Evolutionary conservation across 2,797 vertebrate genomes (phyloP).

Genomic region (Crenichthys baileyi): DNA sequence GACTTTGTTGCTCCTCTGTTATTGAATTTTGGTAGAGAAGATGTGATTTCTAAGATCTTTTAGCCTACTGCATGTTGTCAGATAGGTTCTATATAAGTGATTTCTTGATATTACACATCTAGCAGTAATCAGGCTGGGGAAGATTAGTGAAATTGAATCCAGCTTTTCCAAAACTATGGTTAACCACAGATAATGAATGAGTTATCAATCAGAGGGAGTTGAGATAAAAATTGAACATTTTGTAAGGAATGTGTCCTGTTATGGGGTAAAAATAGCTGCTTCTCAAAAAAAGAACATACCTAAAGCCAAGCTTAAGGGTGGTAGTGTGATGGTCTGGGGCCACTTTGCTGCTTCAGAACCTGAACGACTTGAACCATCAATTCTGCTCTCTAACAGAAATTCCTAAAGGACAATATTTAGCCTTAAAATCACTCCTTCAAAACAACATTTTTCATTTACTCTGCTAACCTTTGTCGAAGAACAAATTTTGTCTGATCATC

Average conservation of each 20-base stretch:
- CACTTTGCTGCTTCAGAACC: not conserved
- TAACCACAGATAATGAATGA: too few relatives aligned
- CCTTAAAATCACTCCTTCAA: not conserved
- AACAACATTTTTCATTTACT: not conserved
- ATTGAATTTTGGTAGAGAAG: too few relatives aligned
- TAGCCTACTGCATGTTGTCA: not conserved
- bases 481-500: not conserved
- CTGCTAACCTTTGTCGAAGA: too few relatives aligned
- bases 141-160: not conserved
- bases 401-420: not conserved
- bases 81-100: not conserved
- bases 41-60: not conserved
- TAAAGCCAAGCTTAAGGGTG: too few relatives aligned
- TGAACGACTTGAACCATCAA: too few relatives aligned
- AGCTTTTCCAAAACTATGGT: not conserved
- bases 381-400: not conserved
- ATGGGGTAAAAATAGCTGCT: too few relatives aligned
- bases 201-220: too few relatives aligned
- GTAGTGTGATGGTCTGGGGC: not conserved
- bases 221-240: too few relatives aligned
- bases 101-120: not conserved
- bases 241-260: too few relatives aligned
- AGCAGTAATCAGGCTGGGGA: not conserved
- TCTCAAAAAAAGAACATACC: too few relatives aligned
- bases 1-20: too few relatives aligned